phyloP scores from a whole-genome alignment of 2,888 invertebrate genomes.

The Torymus tubicola region DNA sequence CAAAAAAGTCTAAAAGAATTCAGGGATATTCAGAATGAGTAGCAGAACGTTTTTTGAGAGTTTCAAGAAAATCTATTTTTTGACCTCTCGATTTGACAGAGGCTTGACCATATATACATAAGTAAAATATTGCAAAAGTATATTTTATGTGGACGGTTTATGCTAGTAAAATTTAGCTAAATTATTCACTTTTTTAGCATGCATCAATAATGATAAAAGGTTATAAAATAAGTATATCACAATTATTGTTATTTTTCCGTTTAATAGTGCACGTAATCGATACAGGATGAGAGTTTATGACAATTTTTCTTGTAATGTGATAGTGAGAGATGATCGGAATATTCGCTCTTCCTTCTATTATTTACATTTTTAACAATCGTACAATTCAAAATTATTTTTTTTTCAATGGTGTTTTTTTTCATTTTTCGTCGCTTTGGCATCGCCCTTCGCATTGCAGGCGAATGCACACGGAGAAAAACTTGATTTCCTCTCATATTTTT shows the following conservation, averaged over 20 bases:
- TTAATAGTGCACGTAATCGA: slow-evolving; percentile 59
- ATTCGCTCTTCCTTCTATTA: slow-evolving; percentile 54
- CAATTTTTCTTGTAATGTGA: slow-evolving; percentile 58
- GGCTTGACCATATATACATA: too few species aligned
- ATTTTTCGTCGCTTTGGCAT: slow-evolving; percentile 2
- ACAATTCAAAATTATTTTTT: slow-evolving; percentile 50
- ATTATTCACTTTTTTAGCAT: too few species aligned
- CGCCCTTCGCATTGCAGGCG: not conserved
- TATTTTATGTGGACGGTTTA: too few species aligned
- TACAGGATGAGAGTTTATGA: slow-evolving; percentile 63
- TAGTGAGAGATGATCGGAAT: slow-evolving; percentile 64
- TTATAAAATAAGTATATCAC: not conserved
- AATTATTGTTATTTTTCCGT: slow-evolving; percentile 47
- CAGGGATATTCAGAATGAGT: too few species aligned
- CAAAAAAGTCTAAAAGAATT: too few species aligned
- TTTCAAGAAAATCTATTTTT: too few species aligned
- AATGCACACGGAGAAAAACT: slow-evolving; percentile 1
- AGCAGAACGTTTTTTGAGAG: too few species aligned
- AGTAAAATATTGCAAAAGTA: too few species aligned
- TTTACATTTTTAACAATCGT: slow-evolving; percentile 54
- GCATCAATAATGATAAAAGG: too few species aligned
- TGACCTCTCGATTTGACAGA: too few species aligned
- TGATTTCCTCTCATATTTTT: slow-evolving; percentile 15
- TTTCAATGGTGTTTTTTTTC: slow-evolving; percentile 54
- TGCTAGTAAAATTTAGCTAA: too few species aligned